phyloP scores from a whole-genome alignment of 1,140 invertebrate genomes.

The Drosophila lacteicornis region DNA sequence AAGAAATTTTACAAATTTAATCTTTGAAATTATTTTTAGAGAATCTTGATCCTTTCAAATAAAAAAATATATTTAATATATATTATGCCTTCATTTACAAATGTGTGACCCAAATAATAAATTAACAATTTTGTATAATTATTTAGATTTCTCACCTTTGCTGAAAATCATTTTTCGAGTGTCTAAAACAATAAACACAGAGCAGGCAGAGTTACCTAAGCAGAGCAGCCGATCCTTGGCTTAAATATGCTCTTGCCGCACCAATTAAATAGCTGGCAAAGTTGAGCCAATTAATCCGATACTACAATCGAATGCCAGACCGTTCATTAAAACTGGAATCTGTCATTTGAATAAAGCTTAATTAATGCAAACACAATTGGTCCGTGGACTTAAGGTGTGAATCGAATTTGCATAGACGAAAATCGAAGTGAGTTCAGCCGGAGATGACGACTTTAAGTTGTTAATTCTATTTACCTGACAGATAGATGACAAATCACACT shows the following conservation, averaged over 20 bases:
- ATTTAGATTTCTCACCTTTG: too few relatives aligned
- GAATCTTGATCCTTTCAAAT: too few relatives aligned
- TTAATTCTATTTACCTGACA: neutral
- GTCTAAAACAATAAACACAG: neutral
- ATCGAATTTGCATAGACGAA: constrained; percentile 33
- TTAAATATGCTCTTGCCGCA: constrained; percentile 6
- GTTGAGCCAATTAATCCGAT: constrained; percentile 31
- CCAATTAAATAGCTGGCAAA: constrained; percentile 20
- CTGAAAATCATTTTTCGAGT: neutral
- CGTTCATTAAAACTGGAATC: constrained; percentile 10
- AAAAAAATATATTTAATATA: too few relatives aligned
- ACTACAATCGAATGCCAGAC: constrained; percentile 12
- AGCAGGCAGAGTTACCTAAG: too few relatives aligned
- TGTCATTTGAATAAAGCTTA: constrained; percentile 29
- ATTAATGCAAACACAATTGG: constrained; percentile 32
- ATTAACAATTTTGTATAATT: too few relatives aligned
- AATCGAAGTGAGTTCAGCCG: constrained; percentile 5
- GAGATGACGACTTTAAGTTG: neutral
- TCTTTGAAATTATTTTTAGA: too few relatives aligned
- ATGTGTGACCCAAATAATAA: too few relatives aligned
- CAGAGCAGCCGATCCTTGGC: neutral
- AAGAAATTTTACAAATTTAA: too few relatives aligned
- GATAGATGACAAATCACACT: neutral
- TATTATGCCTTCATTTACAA: too few relatives aligned
- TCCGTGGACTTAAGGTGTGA: constrained; percentile 16